These are phyloP conservation scores for Lacanobia wlatinum DNA, from an alignment of 2,888 invertebrate genomes.

Conservation along the genomic window DNA sequence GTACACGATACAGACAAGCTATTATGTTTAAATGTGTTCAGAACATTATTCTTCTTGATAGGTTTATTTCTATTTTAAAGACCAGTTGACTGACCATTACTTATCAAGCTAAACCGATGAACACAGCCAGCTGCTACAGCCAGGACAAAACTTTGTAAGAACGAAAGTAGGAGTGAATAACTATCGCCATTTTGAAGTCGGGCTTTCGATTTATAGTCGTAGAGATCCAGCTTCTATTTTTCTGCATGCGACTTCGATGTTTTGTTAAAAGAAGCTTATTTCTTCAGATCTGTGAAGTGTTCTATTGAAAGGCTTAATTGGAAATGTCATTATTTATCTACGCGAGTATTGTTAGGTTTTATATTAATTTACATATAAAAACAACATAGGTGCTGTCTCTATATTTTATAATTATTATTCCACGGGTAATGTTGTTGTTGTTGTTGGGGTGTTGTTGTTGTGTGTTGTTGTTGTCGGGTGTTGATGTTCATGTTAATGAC, in stretches of 20 bases:
- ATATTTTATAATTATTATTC: no score
- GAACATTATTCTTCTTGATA: background rate
- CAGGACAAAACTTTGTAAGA: background rate
- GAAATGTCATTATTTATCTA: background rate
- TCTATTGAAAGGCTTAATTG: background rate
- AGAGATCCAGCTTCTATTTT: background rate
- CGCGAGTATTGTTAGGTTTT: background rate
- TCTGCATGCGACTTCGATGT: background rate
- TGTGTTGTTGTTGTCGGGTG: no score
- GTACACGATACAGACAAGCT: no score
- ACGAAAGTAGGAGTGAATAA: background rate
- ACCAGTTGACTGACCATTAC: background rate
- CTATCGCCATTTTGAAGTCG: background rate
- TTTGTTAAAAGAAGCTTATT: background rate
- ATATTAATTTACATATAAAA: no score
- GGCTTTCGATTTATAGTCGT: constrained; percentile 6
- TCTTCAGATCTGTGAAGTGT: background rate
- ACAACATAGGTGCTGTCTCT: no score
- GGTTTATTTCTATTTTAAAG: background rate
- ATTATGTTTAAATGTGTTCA: background rate
- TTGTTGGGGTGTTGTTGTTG: no score
- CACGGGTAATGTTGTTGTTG: no score
- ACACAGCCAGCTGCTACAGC: background rate
- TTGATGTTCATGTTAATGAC: no score
- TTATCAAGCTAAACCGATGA: constrained; percentile 6